These are phyloP conservation scores for Tenthredo notha DNA, from an alignment of 2,888 invertebrate species.

Conservation along the genomic window DNA sequence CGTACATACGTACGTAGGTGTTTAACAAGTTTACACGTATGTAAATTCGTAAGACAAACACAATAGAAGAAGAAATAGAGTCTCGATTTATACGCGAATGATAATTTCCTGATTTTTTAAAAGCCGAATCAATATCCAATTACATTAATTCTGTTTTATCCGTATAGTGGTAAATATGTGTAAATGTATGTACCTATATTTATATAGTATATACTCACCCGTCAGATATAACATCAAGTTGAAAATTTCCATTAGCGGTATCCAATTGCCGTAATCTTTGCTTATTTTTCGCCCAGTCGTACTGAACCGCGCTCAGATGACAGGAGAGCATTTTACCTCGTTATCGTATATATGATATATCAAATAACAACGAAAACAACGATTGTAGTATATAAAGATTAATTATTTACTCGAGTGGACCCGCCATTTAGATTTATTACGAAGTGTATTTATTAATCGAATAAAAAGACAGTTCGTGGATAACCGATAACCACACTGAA, in stretches of 20 bases:
- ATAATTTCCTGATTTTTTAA: no score
- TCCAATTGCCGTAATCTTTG: constrained; percentile 45
- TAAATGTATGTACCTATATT: neutral
- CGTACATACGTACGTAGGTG: neutral
- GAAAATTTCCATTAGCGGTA: constrained; percentile 43
- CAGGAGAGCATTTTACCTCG: constrained; percentile 66
- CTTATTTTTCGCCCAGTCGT: constrained; percentile 66
- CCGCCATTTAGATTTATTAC: neutral
- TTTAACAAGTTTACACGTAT: neutral
- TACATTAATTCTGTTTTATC: neutral
- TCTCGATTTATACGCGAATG: neutral
- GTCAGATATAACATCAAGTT: constrained; percentile 43
- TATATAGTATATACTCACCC: constrained; percentile 19
- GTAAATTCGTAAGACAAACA: constrained; percentile 4
- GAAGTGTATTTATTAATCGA: neutral
- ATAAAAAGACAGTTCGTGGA: neutral
- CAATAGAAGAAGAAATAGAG: neutral
- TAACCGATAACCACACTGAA: neutral
- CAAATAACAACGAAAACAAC: neutral
- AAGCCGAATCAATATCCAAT: neutral
- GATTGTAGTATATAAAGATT: neutral
- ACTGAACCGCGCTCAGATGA: constrained; percentile 69
- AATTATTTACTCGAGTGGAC: neutral
- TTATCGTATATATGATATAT: neutral
- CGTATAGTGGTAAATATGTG: neutral